These are phyloP conservation scores for Acromyrmex heyeri DNA, from an alignment of 1,140 invertebrate genomes.

Conservation along the genomic window DNA sequence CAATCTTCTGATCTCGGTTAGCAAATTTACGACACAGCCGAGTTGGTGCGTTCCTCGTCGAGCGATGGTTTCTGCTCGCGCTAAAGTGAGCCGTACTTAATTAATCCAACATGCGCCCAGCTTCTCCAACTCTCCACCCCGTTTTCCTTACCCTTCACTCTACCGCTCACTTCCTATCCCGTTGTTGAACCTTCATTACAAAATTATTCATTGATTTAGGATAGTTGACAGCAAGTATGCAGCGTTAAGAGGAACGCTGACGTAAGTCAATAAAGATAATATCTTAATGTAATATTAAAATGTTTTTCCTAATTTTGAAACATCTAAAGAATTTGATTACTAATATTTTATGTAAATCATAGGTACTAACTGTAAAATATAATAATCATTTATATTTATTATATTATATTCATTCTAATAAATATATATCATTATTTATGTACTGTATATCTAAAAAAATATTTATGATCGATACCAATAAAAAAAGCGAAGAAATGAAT, in stretches of 20 bases:
- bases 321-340: neutral
- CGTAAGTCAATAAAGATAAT: slow-evolving; percentile 19
- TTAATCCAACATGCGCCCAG: slow-evolving; percentile 63
- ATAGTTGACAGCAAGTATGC: slow-evolving; percentile 33
- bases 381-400: neutral
- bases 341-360: neutral
- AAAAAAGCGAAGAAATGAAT: neutral
- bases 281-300: slow-evolving; percentile 4
- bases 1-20: slow-evolving; percentile 60
- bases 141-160: neutral
- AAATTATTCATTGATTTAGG: slow-evolving; percentile 62
- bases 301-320: neutral
- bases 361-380: neutral
- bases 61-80: slow-evolving; percentile 59
- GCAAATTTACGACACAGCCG: slow-evolving; percentile 63
- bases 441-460: neutral
- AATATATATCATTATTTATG: neutral
- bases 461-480: neutral
- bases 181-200: slow-evolving; percentile 60
- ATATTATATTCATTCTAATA: neutral
- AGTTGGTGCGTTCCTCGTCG: slow-evolving; percentile 62
- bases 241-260: slow-evolving; percentile 10
- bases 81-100: slow-evolving; percentile 64
- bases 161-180: slow-evolving; percentile 6
- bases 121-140: slow-evolving; percentile 15